Evolutionary conservation across 2,888 invertebrate genomes (phyloP), one percentile per base, ranked within the genome.

Genomic region (Octonoba sinensis): DNA sequence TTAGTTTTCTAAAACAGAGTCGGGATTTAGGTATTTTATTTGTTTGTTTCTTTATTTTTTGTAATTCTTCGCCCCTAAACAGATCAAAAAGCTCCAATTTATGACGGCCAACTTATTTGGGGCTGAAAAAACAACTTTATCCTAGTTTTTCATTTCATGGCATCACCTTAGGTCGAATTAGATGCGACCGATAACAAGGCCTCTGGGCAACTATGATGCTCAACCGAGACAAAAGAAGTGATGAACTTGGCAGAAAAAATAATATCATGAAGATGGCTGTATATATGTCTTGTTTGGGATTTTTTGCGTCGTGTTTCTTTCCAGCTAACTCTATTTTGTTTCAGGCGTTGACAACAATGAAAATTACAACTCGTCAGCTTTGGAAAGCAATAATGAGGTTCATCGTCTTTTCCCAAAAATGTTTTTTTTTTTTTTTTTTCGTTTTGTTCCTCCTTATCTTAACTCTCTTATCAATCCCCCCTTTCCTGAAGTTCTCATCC

Each of bases 321-420:
- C 75, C 66, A 18, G 27, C 73, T 72, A 76, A 82, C 82, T 76
- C 76, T 72, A 72, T 82, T 82, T 76, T 71, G 76, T 72, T 62
- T 60, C 18, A 54, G 66, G 72, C 70, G 65, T 54, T 72, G 72
- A 72, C 76, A 72, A 67, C 82, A 76, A 82, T 82, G 76, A 82
- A 82, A 82, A 82, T 82, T 82, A 82, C 71, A 82, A 72, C 82
- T 82, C 76, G 82, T 82, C 82, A 82, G 82, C 71, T 76, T 64
- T 71, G 81, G 59, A 49, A 24, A 20, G 64, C 73, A 76, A 76
- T 82, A 82, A 82, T 82, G 76, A 82, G 82, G 82, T 76, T 73
- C 70, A 36, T 56, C 69, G 67, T 69, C 62, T 69, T 56, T 60
- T 60, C 59, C 62, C 44, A 15, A 59, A 44, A 67, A 44, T 36